Percentiles rank a stretch among this genome's conserved stretches.
Evolutionary conservation across 2,888 invertebrate species (phyloP).

Genomic region (Drosophila subsilvestris): DNA sequence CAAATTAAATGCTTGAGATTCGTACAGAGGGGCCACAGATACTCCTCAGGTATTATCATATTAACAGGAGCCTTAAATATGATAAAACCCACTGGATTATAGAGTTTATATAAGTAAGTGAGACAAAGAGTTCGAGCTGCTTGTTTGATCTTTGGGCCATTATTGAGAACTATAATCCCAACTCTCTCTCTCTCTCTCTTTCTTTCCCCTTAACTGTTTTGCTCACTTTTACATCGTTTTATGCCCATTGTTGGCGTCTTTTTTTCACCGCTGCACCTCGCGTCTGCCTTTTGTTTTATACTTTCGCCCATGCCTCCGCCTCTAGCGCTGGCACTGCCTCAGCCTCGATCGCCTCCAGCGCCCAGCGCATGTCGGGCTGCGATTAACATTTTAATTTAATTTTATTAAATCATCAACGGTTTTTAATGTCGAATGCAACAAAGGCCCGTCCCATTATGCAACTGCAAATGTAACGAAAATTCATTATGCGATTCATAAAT

Average conservation of each 20-base stretch:
- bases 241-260: conserved; percentile 50
- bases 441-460: conserved; percentile 62
- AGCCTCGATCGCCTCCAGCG: conserved; percentile 20
- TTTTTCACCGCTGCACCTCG: conserved; percentile 32
- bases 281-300: conserved; percentile 50
- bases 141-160: too few relatives aligned
- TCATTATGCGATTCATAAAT: conserved; percentile 42
- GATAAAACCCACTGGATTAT: too few relatives aligned
- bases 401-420: conserved; percentile 78
- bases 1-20: conserved; percentile 12
- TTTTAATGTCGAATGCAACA: conserved; percentile 53
- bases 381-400: conserved; percentile 76
- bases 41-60: background rate
- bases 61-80: too few relatives aligned
- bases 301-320: conserved; percentile 62
- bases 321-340: background rate
- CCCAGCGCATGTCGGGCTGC: conserved; percentile 41
- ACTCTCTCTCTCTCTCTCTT: background rate
- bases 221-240: background rate
- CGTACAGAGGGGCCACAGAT: background rate
- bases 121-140: too few relatives aligned
- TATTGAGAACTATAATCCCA: too few relatives aligned
- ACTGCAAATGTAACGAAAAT: conserved; percentile 60
- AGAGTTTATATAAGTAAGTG: too few relatives aligned
- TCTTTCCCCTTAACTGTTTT: conserved; percentile 15